Evolutionary conservation across 92 coral and sea anemone genomes (phyloP), one percentile per base, ranked within the genome.

Genomic region (Phymanthus crucifer): DNA sequence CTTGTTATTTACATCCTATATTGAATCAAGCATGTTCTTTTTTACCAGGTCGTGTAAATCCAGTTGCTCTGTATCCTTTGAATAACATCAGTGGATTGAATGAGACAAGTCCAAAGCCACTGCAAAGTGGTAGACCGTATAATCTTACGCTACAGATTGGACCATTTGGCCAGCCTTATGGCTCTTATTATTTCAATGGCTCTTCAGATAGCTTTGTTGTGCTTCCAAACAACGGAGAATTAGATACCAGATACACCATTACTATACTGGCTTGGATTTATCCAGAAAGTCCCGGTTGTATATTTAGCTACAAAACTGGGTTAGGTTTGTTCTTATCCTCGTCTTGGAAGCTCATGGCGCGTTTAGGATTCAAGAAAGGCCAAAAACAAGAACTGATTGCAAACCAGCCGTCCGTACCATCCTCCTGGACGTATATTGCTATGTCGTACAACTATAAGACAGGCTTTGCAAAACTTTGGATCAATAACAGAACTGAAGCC

Each of bases 191-290:
- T 43, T 66, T 79, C 33, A 67, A 50, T 32, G 83, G 75, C 14
- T 67, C 64, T 2, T n/a, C 27, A 11, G 29, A 27, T 43, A 61
- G 73, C 66, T 79, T 27, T 46, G 29, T 79, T 21, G 9, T 61
- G 31, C 47, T 79, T 32, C 76, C 64, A 17, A 37, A 66, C 36
- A 27, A 40, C 21, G 67, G 67, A 35, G 75, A 38, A 43, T 48
- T 79, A 32, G 83, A 79, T 19, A 45, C 58, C 11, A 35, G 18
- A 21, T 47, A 69, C 32, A 27, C 76, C 29, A 66, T 79, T 21
- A 79, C 83, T 32, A 69, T 79, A 33, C 10, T 79, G 70, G 66
- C 74, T 11, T 79, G 83, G 83, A 26, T 79, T 14, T 19, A n/a
- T 19, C 76, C 76, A 26, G 83, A 67, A 33, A 7, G 10, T 29